phyloP scores from a whole-genome alignment of 2,797 vertebrate genomes.

The Oryzias dopingdopingensis region DNA sequence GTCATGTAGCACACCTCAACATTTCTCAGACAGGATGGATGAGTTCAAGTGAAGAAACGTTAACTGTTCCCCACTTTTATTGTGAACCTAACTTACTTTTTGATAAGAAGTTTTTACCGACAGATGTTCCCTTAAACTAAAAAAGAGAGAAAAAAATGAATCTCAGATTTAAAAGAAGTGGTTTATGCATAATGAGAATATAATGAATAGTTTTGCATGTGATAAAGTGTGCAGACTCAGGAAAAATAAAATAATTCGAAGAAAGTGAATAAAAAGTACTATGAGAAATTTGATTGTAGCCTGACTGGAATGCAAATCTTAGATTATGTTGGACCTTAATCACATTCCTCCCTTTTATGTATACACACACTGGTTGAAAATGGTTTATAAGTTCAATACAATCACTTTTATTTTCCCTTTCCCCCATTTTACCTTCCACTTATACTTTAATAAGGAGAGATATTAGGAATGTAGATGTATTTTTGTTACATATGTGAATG shows the following conservation, averaged over 20 bases:
- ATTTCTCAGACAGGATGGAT: too few species aligned
- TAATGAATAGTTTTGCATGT: constrained; percentile 26
- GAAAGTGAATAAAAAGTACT: neutral
- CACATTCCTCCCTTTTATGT: too few species aligned
- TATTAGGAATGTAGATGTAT: too few species aligned
- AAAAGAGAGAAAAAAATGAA: constrained; percentile 3
- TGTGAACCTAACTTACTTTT: constrained; percentile 8
- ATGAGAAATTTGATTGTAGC: constrained; percentile 7
- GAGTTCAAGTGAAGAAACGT: neutral
- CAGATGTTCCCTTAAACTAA: constrained; percentile 10
- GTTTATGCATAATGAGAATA: constrained; percentile 14
- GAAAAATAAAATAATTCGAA: constrained; percentile 8
- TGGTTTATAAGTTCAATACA: too few species aligned
- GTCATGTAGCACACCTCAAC: too few species aligned
- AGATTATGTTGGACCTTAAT: constrained; percentile 7
- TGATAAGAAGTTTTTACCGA: neutral
- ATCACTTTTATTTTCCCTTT: too few species aligned
- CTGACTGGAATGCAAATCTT: constrained; percentile 9
- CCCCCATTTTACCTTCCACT: too few species aligned
- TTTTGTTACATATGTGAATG: too few species aligned
- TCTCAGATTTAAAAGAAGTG: constrained; percentile 3
- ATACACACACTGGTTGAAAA: too few species aligned
- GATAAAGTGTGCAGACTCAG: constrained; percentile 26
- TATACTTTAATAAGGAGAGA: too few species aligned
- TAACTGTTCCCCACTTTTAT: neutral